phyloP scores from a whole-genome alignment of 1,140 invertebrate species.

The Penaeus indicus region DNA sequence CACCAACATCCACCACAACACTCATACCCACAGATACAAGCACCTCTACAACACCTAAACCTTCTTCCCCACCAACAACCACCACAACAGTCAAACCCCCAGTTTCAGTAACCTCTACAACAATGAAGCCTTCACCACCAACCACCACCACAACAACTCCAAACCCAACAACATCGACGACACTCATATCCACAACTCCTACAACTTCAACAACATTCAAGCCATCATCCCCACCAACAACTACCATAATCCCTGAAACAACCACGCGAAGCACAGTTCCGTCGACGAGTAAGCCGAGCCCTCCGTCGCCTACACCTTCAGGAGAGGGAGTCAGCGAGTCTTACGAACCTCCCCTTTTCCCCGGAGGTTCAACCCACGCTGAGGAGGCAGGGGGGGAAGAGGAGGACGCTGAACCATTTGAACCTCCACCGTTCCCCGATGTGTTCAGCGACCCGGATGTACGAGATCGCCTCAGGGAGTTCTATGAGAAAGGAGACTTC shows the following conservation, averaged over 20 bases:
- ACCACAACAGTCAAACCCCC: background rate
- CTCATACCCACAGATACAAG: background rate
- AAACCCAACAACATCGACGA: background rate
- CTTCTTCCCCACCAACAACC: background rate
- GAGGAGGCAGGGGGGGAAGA: background rate
- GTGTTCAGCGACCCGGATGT: conserved; percentile 34
- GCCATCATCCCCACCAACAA: background rate
- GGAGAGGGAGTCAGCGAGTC: too few relatives aligned
- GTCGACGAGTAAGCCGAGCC: background rate
- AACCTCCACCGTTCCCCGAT: conserved; percentile 50
- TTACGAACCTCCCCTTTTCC: background rate
- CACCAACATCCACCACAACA: background rate
- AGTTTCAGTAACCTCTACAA: background rate
- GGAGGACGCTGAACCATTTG: conserved; percentile 29
- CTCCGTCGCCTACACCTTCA: background rate
- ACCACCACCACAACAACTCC: background rate
- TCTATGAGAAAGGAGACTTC: conserved; percentile 53
- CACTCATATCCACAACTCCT: background rate
- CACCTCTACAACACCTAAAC: background rate
- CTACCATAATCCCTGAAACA: background rate
- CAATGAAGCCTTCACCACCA: background rate
- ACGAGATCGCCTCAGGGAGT: conserved; percentile 23
- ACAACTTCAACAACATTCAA: background rate
- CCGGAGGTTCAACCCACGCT: background rate
- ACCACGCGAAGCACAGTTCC: background rate